Conservation (phyloP, 2,113 vertebrate genomes). For the Planiliza haematocheilus region DNA sequence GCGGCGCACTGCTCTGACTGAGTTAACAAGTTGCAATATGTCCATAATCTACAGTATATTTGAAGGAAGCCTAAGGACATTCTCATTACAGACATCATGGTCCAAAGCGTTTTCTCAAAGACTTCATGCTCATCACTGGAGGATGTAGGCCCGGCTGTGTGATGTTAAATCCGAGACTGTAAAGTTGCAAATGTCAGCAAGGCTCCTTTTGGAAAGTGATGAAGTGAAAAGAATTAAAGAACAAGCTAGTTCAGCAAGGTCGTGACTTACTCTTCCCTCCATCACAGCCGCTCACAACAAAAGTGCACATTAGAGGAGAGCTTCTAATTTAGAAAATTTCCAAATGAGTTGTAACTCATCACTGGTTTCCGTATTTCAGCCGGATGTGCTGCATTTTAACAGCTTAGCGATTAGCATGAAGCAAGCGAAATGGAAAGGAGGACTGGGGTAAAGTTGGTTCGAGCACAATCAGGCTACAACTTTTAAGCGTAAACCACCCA, state of each 20-base stretch:
- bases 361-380: not conserved
- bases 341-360: not conserved
- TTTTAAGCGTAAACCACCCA: constrained; percentile 53
- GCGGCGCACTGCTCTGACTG: constrained; percentile 1
- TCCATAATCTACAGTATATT: constrained; percentile 24
- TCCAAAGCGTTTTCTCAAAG: constrained; percentile 7
- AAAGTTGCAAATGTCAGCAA: constrained; percentile 40
- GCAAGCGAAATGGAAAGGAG: not conserved
- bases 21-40: constrained; percentile 26
- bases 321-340: constrained; percentile 28
- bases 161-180: constrained; percentile 33
- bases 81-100: constrained; percentile 32
- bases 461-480: constrained; percentile 26
- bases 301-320: not conserved
- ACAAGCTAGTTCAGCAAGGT: constrained; percentile 37
- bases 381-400: not conserved
- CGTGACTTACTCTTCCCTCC: not conserved
- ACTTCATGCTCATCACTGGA: constrained; percentile 2
- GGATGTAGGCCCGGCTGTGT: constrained; percentile 2
- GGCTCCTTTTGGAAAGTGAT: constrained; percentile 42
- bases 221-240: constrained; percentile 32
- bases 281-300: constrained; percentile 9
- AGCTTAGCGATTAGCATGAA: constrained; percentile 30
- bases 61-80: not conserved
- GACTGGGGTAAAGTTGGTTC: constrained; percentile 34